Conservation (phyloP, 2,113 vertebrate genomes). For the Uropsilus gracilis region DNA sequence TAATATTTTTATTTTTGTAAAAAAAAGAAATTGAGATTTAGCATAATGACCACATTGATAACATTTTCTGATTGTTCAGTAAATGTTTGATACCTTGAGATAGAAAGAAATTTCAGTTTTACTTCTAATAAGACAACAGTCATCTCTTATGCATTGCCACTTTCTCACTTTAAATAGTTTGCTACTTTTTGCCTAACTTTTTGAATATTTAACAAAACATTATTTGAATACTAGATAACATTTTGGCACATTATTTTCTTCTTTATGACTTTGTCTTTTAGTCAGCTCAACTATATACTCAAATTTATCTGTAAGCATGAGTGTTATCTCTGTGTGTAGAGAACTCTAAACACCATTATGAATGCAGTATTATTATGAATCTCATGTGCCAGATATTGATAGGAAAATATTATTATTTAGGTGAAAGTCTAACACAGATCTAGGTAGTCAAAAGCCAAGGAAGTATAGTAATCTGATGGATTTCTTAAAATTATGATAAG, state of each 20-base stretch:
- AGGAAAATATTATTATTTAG: background rate
- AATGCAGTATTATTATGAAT: background rate
- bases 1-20: background rate
- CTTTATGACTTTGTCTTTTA: background rate
- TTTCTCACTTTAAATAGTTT: background rate
- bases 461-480: background rate
- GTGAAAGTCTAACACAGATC: background rate
- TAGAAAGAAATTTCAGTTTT: background rate
- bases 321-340: background rate
- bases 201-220: background rate
- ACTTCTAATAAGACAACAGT: background rate
- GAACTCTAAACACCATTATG: background rate
- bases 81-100: background rate
- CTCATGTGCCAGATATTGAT: background rate
- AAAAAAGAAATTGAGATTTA: background rate
- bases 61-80: background rate
- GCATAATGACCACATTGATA: background rate
- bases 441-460: background rate
- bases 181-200: background rate
- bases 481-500: background rate
- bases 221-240: background rate
- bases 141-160: background rate
- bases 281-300: background rate
- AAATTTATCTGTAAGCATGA: background rate
- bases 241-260: background rate